Base-by-base conservation (phyloP, 2,113 vertebrate species). In the Varanus salvator region DNA sequence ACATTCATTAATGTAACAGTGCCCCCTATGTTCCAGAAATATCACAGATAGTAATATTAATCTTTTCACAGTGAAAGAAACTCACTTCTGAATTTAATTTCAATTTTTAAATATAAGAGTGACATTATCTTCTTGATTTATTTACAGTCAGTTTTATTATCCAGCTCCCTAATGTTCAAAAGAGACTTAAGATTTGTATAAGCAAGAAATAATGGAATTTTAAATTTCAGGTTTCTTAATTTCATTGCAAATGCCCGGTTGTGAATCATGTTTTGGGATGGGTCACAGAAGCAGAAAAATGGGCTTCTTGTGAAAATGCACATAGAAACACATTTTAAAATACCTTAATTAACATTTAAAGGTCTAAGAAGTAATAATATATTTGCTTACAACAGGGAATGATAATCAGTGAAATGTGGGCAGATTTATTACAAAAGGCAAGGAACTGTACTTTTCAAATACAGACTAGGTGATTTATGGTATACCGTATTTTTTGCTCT, bases 1-100 rank as follows among this genome's bases (percentile, higher is more conserved):
- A 87, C 95, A 84, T 96, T 96, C 92, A 84, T 95, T 95, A 96
- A 93, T 95, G 93, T 96, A 94, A 95, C 84, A 96, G 94, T 75
- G 76, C 95, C 96, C 94, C 96, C 96, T 97, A 95, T 91, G 92
- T 95, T 93, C 87, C 91, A 95, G 76, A 94, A 74, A 82, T 29
- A 87, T 91, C 48, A 96, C 48, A 82, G 87, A 85, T 94, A 66
- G 1, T 74, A 93, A 90, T 86, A 68, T 8, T 6, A 34, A 60
- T 92, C 2, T 92, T 87, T 44, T 29, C 80, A 84, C 25, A 50
- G 52, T 68, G 90, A 81, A 80, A 83, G 27, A 90, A 94, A 81
- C 0, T 38, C 80, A 50, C 0, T 54, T 69, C 25, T 90, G 6
- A 92, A 89, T 90, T 92, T 80, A 1, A 27, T 15, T 64, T 87